Percentiles rank a stretch among this genome's conserved stretches.
Evolutionary conservation across 1,140 invertebrate species (phyloP).

Genomic region (Psix sp.): DNA sequence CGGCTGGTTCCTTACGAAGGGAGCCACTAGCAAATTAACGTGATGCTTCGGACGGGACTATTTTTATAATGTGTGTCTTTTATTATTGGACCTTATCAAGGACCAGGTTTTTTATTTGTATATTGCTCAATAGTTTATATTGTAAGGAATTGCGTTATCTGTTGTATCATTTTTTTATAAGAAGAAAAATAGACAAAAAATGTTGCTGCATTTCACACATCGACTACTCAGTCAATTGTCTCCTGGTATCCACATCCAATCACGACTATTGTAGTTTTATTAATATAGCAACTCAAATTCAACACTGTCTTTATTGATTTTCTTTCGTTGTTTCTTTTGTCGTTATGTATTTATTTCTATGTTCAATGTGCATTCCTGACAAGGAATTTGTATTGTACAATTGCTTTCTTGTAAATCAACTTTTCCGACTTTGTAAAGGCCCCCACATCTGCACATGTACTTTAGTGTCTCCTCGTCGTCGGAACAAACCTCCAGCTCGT

Average conservation of each 20-base stretch:
- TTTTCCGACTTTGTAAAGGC: slow-evolving; percentile 77
- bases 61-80: slow-evolving; percentile 68
- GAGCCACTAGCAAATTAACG: slow-evolving; percentile 31
- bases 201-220: slow-evolving; percentile 75
- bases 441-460: slow-evolving; percentile 82
- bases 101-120: slow-evolving; percentile 76
- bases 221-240: no score
- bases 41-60: slow-evolving; percentile 55
- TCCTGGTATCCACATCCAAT: no score
- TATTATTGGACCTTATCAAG: slow-evolving; percentile 74
- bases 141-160: slow-evolving; percentile 77
- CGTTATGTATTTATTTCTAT: slow-evolving; percentile 78
- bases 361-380: slow-evolving; percentile 82
- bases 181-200: slow-evolving; percentile 75
- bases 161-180: slow-evolving; percentile 78
- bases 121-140: slow-evolving; percentile 78
- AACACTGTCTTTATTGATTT: slow-evolving; percentile 17
- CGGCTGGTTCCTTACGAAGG: slow-evolving; percentile 21
- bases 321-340: no score
- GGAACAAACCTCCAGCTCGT: slow-evolving; percentile 76
- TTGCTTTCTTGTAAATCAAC: slow-evolving; percentile 72
- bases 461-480: slow-evolving; percentile 69
- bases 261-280: no score
- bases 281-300: no score
- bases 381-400: slow-evolving; percentile 76